Evolutionary conservation across 1,140 invertebrate genomes (phyloP), one percentile per base, ranked within the genome.

Genomic region (Araneus ventricosus): DNA sequence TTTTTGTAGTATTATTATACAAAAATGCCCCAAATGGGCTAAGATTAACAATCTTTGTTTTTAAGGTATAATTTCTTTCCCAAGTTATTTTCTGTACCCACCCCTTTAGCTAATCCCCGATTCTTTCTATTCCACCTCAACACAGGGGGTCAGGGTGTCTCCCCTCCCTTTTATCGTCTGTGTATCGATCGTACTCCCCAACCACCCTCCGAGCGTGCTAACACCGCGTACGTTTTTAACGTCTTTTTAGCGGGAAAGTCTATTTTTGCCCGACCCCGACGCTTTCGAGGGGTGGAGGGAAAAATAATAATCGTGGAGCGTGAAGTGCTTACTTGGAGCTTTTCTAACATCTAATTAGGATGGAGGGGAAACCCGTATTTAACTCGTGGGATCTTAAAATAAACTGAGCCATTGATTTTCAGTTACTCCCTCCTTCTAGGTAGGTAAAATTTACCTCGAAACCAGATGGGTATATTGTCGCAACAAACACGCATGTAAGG

Each of bases 151-250:
- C 4, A 30, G 70, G 70, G 30, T 14, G 34, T 75, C 30, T 37
- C 17, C 30, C 70, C 30, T 37, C 4, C 45, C 85, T 57, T 86
- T 61, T 87, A 87, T 87, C 85, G 57, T 87, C 57, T 87, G 85
- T 45, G 17, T 87, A 87, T 87, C 85, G 85, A 87, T 87, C 85
- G 85, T 30, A 37, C 30, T 6, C 5, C 17, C 30, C 27, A 27
- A 27, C 80, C 85, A 20, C 30, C 59, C 22, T 37, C 30, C 30
- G 22, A 52, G 27, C 7, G 6, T 61, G 59, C 85, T 63, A 87
- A 87, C 85, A 87, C 59, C 39, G 59, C 52, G 85, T 87, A 57
- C 85, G 30, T 87, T 87, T 87, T 61, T 87, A 87, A 87, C 85
- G 85, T 87, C 57, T 24, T 87, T 63, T 87, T 87, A 75, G 20